Base-by-base conservation (phyloP, 1,140 invertebrate species). In the Drosophila bipectinata region DNA sequence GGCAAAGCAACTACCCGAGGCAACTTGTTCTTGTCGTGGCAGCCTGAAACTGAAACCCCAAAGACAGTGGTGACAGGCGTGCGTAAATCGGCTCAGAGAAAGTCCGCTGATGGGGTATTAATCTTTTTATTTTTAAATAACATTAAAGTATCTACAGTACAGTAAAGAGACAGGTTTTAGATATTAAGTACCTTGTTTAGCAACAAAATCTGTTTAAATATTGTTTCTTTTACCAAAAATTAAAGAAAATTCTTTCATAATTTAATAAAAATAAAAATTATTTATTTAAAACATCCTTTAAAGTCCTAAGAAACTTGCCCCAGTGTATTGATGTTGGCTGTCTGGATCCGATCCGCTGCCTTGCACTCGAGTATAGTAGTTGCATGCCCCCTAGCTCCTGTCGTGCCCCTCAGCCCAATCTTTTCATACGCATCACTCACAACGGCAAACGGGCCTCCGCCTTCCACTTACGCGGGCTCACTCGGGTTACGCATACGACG, bases 401-500 rank as follows among this genome's bases (percentile, higher is more conserved):
- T 32, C 49, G 12, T n/a, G 10, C 64, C 32, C 14, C 30, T 24
- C 30, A 15, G 2, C 32, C 34, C 34, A 9, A 18, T 4, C 15
- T 34, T 28, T 39, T 54, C 51, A 39, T 68, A 81, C 83, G 82
- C 83, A 82, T 85, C 82, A 88, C 74, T 85, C 81, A 87, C 77
- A 51, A 30, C 57, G 47, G 21, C 56, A 54, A 37, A 49, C 66
- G 60, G 30, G 37, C 54, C 49, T 24, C 71, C 54, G 37, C 54
- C 49, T 24, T 75, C 57, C 37, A 55, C 60, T 74, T 74, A 64
- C 71, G 60, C 41, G 47, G 48, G 21, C 72, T 63, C 62, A 41
- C 80, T 83, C 80, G 55, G 62, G 81, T 85, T 85, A 85, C 81
- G 83, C 82, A 87, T 75, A 75, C 71, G 81, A 64, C 67, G 56